Percentiles rank a stretch among this genome's conserved stretches.
Conservation (phyloP, 2,888 invertebrate genomes). For the Julus scandinavius region DNA sequence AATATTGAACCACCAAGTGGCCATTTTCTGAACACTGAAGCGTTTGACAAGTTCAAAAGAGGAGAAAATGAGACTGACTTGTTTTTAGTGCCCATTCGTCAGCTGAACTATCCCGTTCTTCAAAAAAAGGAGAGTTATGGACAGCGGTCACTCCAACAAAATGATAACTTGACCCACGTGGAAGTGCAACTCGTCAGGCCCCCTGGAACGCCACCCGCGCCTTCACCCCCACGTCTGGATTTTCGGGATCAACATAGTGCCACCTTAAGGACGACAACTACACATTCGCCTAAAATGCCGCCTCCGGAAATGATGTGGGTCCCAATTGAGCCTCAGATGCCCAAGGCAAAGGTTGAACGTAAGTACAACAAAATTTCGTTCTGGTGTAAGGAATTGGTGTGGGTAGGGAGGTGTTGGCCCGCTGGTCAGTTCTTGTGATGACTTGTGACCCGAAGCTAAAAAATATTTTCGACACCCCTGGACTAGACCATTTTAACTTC, state of each 20-base stretch:
- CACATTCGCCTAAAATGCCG: neutral
- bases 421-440: no score
- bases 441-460: no score
- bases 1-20: no score
- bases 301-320: slow-evolving; percentile 14
- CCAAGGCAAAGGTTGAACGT: neutral
- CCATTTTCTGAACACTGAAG: neutral
- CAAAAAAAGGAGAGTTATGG: no score
- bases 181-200: neutral
- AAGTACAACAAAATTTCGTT: no score
- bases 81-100: neutral
- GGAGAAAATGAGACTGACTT: neutral
- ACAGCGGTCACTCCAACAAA: neutral
- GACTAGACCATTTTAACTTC: no score
- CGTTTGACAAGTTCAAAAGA: neutral
- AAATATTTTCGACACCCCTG: no score
- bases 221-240: neutral
- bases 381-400: no score
- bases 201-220: neutral
- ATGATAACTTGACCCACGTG: neutral
- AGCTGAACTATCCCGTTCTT: neutral
- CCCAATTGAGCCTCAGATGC: neutral
- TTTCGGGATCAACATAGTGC: neutral
- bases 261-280: no score
- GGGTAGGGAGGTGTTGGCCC: no score